A percentile compares a stretch with the other conserved stretches of the same genome.
These are phyloP conservation scores for Glyphotaelius pellucidus DNA, from an alignment of 2,888 invertebrate genomes.

Conservation along the genomic window DNA sequence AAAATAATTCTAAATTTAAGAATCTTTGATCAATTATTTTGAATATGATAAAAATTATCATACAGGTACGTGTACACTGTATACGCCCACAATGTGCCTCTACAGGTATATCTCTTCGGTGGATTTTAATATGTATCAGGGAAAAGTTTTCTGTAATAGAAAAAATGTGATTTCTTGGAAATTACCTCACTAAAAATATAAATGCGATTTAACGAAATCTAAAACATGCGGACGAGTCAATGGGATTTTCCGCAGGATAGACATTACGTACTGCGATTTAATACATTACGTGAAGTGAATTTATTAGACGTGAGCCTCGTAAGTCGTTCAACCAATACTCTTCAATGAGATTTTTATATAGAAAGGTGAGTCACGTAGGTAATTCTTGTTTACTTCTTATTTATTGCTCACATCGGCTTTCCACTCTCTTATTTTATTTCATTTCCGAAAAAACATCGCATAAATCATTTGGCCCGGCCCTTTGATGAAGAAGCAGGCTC, in stretches of 20 bases:
- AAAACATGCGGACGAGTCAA: neutral
- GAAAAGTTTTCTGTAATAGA: neutral
- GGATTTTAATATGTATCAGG: too few relatives aligned
- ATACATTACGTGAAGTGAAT: neutral
- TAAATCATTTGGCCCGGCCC: constrained; percentile 44
- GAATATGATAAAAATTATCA: too few relatives aligned
- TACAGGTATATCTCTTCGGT: too few relatives aligned
- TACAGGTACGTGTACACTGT: too few relatives aligned
- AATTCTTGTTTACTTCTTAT: constrained; percentile 45
- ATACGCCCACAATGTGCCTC: too few relatives aligned
- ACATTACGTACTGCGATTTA: neutral
- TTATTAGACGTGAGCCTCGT: neutral
- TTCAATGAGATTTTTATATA: constrained; percentile 17
- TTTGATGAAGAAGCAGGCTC: constrained; percentile 2
- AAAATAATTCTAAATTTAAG: too few relatives aligned
- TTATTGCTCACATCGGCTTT: constrained; percentile 37
- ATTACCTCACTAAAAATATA: neutral
- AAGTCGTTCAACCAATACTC: neutral
- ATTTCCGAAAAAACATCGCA: constrained; percentile 44
- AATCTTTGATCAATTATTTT: too few relatives aligned
- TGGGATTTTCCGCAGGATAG: neutral
- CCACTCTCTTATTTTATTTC: constrained; percentile 40
- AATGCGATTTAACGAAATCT: neutral
- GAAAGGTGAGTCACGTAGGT: neutral
- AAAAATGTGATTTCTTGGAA: neutral